phyloP scores from a whole-genome alignment of 2,113 vertebrate species.

The Gymnocephalus cernua region DNA sequence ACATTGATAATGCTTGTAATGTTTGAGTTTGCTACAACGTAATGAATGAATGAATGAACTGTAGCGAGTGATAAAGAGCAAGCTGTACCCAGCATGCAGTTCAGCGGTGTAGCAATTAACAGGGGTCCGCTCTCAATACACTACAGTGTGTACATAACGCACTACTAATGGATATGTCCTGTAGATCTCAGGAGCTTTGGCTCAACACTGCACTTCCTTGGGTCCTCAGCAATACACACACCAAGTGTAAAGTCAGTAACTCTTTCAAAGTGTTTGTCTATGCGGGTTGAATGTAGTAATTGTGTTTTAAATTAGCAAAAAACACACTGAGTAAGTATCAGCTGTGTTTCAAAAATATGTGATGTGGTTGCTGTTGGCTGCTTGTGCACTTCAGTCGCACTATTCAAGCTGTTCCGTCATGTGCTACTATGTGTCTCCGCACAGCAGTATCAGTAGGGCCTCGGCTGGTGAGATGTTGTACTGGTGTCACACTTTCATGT shows the following conservation, averaged over 20 bases:
- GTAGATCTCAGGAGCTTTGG: no score
- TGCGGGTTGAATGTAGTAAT: background rate
- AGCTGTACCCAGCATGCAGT: no score
- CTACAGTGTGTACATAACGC: no score
- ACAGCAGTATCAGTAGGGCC: slow-evolving; percentile 64
- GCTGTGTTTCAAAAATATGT: slow-evolving; percentile 9
- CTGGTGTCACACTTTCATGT: slow-evolving; percentile 17
- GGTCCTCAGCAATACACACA: no score
- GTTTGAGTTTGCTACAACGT: no score
- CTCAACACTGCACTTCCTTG: no score
- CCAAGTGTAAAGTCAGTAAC: background rate
- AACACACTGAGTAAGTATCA: slow-evolving; percentile 14
- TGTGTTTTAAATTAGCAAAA: slow-evolving; percentile 10
- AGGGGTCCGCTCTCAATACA: no score
- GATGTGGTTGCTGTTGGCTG: slow-evolving; percentile 47
- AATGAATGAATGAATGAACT: no score
- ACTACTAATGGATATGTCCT: no score
- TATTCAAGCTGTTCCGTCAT: slow-evolving; percentile 71
- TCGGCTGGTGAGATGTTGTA: slow-evolving; percentile 62
- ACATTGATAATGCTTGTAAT: no score
- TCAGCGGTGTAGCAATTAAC: no score
- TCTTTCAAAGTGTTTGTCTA: background rate
- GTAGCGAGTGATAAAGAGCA: no score
- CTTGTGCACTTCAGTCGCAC: slow-evolving; percentile 44
- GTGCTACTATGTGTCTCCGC: slow-evolving; percentile 68